These are phyloP conservation scores for Acleris laterana DNA, from an alignment of 2,888 invertebrate genomes.

Conservation along the genomic window DNA sequence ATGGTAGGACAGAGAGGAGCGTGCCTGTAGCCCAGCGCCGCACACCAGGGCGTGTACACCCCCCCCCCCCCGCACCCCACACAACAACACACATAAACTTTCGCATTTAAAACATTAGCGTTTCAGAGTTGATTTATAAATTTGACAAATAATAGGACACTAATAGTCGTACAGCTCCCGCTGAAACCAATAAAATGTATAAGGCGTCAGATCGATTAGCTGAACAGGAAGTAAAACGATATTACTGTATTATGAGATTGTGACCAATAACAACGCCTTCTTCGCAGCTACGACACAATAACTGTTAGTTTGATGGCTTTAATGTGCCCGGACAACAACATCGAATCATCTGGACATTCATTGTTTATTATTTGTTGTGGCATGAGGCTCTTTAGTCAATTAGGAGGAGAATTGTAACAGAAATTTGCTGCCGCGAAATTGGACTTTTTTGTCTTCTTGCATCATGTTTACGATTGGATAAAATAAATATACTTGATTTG, in stretches of 20 bases:
- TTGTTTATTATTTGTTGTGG: conserved; percentile 42
- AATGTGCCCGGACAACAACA: conserved; percentile 54
- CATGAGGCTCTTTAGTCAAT: too few relatives aligned
- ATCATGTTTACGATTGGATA: too few relatives aligned
- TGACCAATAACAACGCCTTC: conserved; percentile 54
- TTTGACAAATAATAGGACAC: neutral
- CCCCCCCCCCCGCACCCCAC: too few relatives aligned
- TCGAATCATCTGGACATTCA: conserved; percentile 44
- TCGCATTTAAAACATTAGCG: too few relatives aligned
- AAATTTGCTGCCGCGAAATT: too few relatives aligned
- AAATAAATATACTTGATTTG: too few relatives aligned
- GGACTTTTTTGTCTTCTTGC: too few relatives aligned
- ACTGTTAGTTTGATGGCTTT: conserved; percentile 57
- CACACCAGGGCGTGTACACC: too few relatives aligned
- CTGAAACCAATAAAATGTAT: conserved; percentile 52
- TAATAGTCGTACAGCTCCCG: neutral
- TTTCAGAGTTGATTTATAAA: neutral
- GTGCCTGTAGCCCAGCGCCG: too few relatives aligned
- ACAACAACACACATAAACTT: too few relatives aligned
- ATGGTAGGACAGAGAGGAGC: too few relatives aligned
- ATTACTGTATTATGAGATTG: conserved; percentile 59
- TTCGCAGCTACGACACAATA: conserved; percentile 50
- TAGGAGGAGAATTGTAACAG: neutral
- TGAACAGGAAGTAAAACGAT: conserved; percentile 55
- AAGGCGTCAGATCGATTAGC: conserved; percentile 61